phyloP scores from a whole-genome alignment of 2,888 invertebrate genomes.

The Margaritifera margaritifera region DNA sequence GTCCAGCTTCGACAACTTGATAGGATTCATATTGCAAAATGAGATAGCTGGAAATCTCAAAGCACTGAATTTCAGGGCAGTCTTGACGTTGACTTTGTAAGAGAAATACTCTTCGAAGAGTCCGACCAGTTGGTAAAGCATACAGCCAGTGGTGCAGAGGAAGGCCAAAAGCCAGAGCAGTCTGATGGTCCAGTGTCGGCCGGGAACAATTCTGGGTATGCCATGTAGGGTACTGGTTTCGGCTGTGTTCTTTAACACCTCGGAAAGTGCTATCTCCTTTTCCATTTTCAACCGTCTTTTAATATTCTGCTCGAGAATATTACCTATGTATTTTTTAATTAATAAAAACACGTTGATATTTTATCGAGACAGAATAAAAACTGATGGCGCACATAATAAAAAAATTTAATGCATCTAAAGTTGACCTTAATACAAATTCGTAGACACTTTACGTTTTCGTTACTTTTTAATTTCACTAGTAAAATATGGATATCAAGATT shows the following conservation, averaged over 20 bases:
- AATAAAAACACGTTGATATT: too few species aligned
- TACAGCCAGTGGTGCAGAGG: constrained; percentile 21
- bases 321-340: too few species aligned
- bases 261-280: background rate
- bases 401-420: too few species aligned
- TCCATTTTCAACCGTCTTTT: too few species aligned
- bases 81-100: constrained; percentile 35
- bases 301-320: too few species aligned
- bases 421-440: too few species aligned
- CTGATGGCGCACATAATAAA: too few species aligned
- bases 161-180: constrained; percentile 36
- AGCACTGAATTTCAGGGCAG: constrained; percentile 39
- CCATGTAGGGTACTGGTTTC: constrained; percentile 32
- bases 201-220: constrained; percentile 26
- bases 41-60: constrained; percentile 51
- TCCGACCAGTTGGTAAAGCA: constrained; percentile 28
- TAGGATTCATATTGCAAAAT: constrained; percentile 55
- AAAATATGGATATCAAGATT: too few species aligned
- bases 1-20: constrained; percentile 20
- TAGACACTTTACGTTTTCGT: too few species aligned
- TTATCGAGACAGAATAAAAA: too few species aligned
- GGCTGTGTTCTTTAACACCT: constrained; percentile 19
- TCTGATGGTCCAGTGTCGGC: constrained; percentile 16
- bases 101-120: constrained; percentile 29
- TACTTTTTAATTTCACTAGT: too few species aligned